Evolutionary conservation across 2,797 vertebrate genomes (phyloP).

Genomic region (Benthosema pterotum): DNA sequence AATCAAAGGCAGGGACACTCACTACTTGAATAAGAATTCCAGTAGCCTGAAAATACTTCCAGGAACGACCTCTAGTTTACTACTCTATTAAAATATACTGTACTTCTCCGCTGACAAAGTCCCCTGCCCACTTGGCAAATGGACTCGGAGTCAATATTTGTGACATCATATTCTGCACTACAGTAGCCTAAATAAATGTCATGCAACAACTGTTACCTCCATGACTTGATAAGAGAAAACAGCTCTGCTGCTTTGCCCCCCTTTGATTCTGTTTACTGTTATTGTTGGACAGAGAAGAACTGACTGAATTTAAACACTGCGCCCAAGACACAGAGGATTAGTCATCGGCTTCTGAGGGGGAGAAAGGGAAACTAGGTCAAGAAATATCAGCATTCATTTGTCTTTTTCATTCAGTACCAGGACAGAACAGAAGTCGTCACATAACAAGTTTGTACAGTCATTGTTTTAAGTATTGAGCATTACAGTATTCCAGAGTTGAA

Average conservation of each 20-base stretch:
- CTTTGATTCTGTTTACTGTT: conserved; percentile 33
- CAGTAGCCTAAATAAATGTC: too few relatives aligned
- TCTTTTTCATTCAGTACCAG: conserved; percentile 4
- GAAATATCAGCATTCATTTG: conserved; percentile 31
- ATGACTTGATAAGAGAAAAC: conserved; percentile 11
- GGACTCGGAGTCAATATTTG: conserved; percentile 13
- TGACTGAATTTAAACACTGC: conserved; percentile 32
- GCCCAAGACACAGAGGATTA: conserved; percentile 48
- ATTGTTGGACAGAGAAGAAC: conserved; percentile 12
- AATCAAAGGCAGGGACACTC: too few relatives aligned
- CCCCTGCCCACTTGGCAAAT: conserved; percentile 2
- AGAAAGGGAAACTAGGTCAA: conserved; percentile 42
- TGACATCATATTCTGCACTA: background rate
- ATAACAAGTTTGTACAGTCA: conserved; percentile 32
- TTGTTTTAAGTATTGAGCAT: conserved; percentile 41
- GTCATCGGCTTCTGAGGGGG: conserved; percentile 31
- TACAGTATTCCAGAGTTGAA: conserved; percentile 41
- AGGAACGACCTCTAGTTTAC: too few relatives aligned
- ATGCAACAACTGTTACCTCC: conserved; percentile 14
- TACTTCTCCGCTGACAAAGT: conserved; percentile 4
- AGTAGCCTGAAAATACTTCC: too few relatives aligned
- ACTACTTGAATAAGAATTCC: too few relatives aligned
- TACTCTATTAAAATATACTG: too few relatives aligned
- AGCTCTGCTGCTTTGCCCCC: conserved; percentile 36
- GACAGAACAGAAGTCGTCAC: conserved; percentile 16